Conservation (phyloP, 30 jellyfish, hydroid and myxozoan genomes). For the Rhopilema esculentum region DNA sequence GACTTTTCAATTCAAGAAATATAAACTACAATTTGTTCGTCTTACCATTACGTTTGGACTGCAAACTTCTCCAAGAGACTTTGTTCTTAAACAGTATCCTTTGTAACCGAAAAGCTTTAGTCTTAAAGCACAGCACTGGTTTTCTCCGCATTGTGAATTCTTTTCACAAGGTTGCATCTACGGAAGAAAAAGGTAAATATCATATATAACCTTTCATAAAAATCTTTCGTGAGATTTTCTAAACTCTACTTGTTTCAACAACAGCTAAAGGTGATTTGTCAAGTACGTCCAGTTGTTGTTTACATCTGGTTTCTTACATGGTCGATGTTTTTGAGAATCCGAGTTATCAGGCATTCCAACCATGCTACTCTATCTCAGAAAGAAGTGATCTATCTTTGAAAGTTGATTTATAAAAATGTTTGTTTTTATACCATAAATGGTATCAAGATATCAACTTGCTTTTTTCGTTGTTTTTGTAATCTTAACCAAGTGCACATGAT, state of each 20-base stretch:
- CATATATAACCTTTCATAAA: neutral
- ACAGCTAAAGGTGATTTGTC: neutral
- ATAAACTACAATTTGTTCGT: neutral
- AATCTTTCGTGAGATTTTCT: neutral
- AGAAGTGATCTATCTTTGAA: no score
- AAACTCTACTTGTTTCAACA: neutral
- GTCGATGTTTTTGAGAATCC: no score
- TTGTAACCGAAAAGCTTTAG: conserved; percentile 50
- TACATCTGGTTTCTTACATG: no score
- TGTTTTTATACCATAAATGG: no score
- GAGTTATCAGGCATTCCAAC: neutral
- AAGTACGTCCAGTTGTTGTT: neutral
- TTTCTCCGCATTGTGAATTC: conserved; percentile 70
- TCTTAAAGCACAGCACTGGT: conserved; percentile 79
- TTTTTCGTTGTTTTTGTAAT: no score
- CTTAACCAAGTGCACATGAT: no score
- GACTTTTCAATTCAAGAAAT: neutral
- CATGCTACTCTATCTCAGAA: no score
- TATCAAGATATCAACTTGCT: no score
- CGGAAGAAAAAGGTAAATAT: neutral
- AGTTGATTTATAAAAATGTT: no score
- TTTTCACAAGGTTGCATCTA: conserved; percentile 68
- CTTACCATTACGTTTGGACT: conserved; percentile 75
- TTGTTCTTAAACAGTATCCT: conserved; percentile 69
- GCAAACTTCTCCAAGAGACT: conserved; percentile 79